Conservation (phyloP, 2,797 vertebrate species). For the Anolis apletophallus region DNA sequence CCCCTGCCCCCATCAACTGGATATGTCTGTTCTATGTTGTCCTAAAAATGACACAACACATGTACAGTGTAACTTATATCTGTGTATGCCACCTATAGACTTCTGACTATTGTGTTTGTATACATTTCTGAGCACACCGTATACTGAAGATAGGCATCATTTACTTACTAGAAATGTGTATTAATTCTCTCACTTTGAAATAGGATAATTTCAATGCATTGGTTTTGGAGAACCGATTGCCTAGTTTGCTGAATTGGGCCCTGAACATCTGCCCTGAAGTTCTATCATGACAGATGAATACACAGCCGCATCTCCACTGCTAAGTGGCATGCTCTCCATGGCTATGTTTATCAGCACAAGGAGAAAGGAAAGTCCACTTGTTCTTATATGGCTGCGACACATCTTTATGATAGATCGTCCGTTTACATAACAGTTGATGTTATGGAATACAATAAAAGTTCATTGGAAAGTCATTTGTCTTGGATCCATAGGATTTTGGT, state of each 20-base stretch:
- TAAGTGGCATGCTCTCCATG: background rate
- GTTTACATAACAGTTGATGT: background rate
- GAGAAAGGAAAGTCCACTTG: background rate
- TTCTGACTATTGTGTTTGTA: no score
- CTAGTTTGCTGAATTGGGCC: background rate
- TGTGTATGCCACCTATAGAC: no score
- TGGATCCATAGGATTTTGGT: background rate
- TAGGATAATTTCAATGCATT: no score
- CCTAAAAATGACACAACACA: no score
- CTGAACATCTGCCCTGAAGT: background rate
- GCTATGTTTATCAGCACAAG: background rate
- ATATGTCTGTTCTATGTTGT: no score
- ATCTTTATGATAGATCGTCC: background rate
- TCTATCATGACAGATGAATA: background rate
- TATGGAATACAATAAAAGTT: background rate
- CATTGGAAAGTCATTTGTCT: background rate
- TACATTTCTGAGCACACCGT: background rate
- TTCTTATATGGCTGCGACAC: background rate
- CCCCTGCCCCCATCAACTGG: no score
- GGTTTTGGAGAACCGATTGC: background rate
- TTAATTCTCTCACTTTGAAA: no score
- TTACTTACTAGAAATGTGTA: background rate
- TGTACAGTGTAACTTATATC: no score
- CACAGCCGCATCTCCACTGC: background rate
- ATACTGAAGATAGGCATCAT: background rate